A percentile compares a stretch with the other conserved stretches of the same genome.
These are phyloP conservation scores for Manis javanica DNA, from an alignment of 2,797 vertebrate species.

Conservation along the genomic window DNA sequence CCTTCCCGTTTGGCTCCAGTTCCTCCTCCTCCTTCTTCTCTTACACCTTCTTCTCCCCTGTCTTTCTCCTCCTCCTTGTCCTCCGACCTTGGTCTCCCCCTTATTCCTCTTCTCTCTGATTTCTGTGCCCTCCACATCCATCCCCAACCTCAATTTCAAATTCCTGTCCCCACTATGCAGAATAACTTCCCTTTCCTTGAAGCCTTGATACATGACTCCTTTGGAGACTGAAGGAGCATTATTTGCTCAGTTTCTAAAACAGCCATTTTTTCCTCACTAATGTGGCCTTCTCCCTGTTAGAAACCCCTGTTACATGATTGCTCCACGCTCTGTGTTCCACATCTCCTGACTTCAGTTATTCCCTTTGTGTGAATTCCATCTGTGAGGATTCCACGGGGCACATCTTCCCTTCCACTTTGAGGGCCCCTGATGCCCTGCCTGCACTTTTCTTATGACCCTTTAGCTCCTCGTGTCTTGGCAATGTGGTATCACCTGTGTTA, in stretches of 20 bases:
- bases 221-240: background rate
- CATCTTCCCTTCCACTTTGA: background rate
- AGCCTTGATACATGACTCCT: background rate
- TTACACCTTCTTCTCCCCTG: background rate
- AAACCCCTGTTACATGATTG: background rate
- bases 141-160: background rate
- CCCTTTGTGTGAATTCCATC: background rate
- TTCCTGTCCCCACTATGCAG: background rate
- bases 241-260: background rate
- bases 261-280: background rate
- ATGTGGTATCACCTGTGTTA: background rate
- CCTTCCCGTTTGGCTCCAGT: background rate
- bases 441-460: background rate
- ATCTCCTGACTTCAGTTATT: background rate
- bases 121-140: background rate
- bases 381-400: background rate
- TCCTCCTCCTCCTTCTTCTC: background rate
- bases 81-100: background rate
- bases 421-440: background rate
- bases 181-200: background rate
- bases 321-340: background rate
- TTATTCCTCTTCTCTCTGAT: background rate
- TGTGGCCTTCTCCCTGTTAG: background rate
- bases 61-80: fast-evolving
- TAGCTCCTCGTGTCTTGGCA: background rate